Evolutionary conservation across 2,797 vertebrate species (phyloP), one percentile per base, ranked within the genome.

Genomic region (Hydrophis major): DNA sequence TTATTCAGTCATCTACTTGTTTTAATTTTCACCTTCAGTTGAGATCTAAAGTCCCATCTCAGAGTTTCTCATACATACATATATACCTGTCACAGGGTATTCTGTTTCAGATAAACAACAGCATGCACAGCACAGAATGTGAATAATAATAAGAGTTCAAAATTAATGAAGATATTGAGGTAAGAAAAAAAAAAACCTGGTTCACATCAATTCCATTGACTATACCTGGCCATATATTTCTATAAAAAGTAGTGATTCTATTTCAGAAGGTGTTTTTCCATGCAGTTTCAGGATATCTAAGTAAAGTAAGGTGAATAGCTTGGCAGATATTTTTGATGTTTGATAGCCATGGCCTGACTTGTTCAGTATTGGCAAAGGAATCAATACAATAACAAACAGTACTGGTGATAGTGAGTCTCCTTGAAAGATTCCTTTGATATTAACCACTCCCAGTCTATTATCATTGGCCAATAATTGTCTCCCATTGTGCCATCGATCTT

Each of bases 41-140:
- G 61, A 92, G 86, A 78, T 20, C 86, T 89, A 87, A 28, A 22
- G 59, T 66, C 93, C 32, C 13, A 86, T 91, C 90, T 93, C 94
- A 92, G 60, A 55, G 27, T 90, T 94, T 93, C 94, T 92, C 89
- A 74, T 37, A 37, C 14, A 20, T 37, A 74, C 13, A n/a, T 66
- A n/a, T 6, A 32, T 69, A 32, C 11, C 63, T 66, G 63, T 69
- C 66, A 32, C 66, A 69, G 27, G 27, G 14, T 74, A 74, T 37
- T 69, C 66, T 18, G 16, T 37, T 74, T 74, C 8, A 74, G 32
- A 37, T 74, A 74, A 74, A 37, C 69, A 74, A 42, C 37, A 42
- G 42, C 42, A 78, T 42, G 74, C 37, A 42, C 42, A 78, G 7
- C 3, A 22, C 8, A 78, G 7, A 37, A 22, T 20, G 1, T 8